A percentile compares a stretch with the other conserved stretches of the same genome.
Evolutionary conservation across 2,113 vertebrate species (phyloP).

Genomic region (Bufo bufo): DNA sequence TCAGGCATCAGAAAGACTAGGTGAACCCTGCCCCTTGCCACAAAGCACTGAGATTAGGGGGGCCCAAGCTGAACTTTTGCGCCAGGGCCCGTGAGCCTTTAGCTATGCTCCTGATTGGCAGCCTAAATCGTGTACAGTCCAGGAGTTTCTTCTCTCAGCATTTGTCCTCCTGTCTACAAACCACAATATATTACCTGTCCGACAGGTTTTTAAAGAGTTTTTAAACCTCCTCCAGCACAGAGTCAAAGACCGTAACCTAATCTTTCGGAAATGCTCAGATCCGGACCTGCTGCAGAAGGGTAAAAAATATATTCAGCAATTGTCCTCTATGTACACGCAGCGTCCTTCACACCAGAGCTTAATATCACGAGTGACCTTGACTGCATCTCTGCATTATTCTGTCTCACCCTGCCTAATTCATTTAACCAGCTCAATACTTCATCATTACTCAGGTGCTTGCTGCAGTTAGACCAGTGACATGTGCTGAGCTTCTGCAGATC

Average conservation of each 20-base stretch:
- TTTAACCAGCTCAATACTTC: slow-evolving; percentile 17
- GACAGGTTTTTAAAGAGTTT: background rate
- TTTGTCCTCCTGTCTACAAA: background rate
- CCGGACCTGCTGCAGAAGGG: background rate
- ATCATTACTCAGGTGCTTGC: slow-evolving; percentile 5
- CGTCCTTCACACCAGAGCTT: slow-evolving; percentile 10
- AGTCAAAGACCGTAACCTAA: background rate
- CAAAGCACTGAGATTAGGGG: no score
- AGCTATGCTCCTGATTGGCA: background rate
- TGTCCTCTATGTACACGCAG: background rate
- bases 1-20: no score
- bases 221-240: no score
- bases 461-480: background rate
- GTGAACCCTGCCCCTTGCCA: no score
- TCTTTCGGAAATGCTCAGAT: background rate
- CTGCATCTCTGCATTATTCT: slow-evolving; percentile 8
- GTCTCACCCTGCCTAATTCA: slow-evolving; percentile 38
- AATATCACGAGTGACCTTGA: slow-evolving; percentile 40
- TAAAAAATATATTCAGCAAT: background rate
- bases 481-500: background rate
- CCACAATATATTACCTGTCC: background rate
- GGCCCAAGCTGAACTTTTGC: no score
- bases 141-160: background rate
- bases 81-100: background rate
- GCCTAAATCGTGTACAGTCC: background rate